Conservation (phyloP, 2,797 vertebrate genomes). For the Enteromius mattozi region DNA sequence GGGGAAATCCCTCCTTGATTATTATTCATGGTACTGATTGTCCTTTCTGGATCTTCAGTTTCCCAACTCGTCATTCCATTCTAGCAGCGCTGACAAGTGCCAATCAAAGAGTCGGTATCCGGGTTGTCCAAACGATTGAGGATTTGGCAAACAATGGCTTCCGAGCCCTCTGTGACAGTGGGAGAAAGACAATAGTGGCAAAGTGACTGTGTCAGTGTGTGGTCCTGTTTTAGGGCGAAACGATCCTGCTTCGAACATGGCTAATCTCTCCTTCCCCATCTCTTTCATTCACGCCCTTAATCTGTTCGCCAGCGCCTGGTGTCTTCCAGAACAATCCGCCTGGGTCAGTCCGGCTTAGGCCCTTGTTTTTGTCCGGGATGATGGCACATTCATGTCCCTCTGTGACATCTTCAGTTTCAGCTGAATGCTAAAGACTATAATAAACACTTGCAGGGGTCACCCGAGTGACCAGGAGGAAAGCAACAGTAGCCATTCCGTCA, state of each 20-base stretch:
- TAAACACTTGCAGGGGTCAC: slow-evolving; percentile 39
- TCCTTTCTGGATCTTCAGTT: slow-evolving; percentile 78
- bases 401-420: slow-evolving; percentile 90
- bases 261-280: slow-evolving; percentile 92
- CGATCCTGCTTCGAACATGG: slow-evolving; percentile 81
- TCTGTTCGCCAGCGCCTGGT: slow-evolving; percentile 84
- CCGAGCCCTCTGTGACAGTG: slow-evolving; percentile 83
- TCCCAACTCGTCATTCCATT: slow-evolving; percentile 87
- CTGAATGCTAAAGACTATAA: slow-evolving; percentile 86
- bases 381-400: slow-evolving; percentile 86
- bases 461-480: slow-evolving; percentile 59
- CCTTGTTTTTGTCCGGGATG: slow-evolving; percentile 84
- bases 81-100: slow-evolving; percentile 92
- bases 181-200: slow-evolving; percentile 85
- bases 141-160: slow-evolving; percentile 85
- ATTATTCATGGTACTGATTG: slow-evolving; percentile 86
- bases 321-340: slow-evolving; percentile 87
- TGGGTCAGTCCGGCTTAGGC: slow-evolving; percentile 91
- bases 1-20: slow-evolving; percentile 81
- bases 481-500: slow-evolving; percentile 69
- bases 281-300: slow-evolving; percentile 90
- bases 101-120: slow-evolving; percentile 88
- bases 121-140: slow-evolving; percentile 76
- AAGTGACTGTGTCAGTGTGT: slow-evolving; percentile 93
- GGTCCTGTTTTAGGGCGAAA: slow-evolving; percentile 81